These are phyloP conservation scores for Gymnobelideus leadbeateri DNA, from an alignment of 2,113 vertebrate species.

Conservation along the genomic window DNA sequence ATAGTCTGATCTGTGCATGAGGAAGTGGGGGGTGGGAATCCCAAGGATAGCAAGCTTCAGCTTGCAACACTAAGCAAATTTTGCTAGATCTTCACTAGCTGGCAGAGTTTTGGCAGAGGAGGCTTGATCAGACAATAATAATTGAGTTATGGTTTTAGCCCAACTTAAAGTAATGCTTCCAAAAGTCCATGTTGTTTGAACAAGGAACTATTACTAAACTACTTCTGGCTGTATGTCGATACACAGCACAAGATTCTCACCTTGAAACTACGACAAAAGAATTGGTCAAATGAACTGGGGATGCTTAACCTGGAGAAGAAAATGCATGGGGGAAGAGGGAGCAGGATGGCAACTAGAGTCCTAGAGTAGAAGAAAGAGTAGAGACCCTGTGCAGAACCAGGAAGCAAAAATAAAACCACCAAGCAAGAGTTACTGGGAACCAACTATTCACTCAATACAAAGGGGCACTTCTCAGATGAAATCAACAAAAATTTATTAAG, in stretches of 20 bases:
- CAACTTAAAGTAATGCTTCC: not conserved
- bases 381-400: not conserved
- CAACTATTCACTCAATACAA: not conserved
- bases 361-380: not conserved
- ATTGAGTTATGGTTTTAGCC: not conserved
- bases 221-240: not conserved
- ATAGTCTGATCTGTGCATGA: not conserved
- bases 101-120: not conserved
- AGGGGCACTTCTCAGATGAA: not conserved
- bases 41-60: not conserved
- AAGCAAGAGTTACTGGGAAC: not conserved
- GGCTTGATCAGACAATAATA: not conserved
- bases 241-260: not conserved
- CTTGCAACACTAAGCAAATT: not conserved
- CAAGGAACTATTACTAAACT: not conserved
- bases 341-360: not conserved
- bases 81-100: not conserved
- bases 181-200: not conserved
- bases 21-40: not conserved
- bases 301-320: not conserved
- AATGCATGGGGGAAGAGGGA: not conserved
- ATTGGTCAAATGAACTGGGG: not conserved
- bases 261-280: not conserved
- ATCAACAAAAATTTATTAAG: not conserved
- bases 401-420: not conserved